Base-by-base conservation (phyloP, 2,797 vertebrate genomes). In the Pseudomugil gertrudae region DNA sequence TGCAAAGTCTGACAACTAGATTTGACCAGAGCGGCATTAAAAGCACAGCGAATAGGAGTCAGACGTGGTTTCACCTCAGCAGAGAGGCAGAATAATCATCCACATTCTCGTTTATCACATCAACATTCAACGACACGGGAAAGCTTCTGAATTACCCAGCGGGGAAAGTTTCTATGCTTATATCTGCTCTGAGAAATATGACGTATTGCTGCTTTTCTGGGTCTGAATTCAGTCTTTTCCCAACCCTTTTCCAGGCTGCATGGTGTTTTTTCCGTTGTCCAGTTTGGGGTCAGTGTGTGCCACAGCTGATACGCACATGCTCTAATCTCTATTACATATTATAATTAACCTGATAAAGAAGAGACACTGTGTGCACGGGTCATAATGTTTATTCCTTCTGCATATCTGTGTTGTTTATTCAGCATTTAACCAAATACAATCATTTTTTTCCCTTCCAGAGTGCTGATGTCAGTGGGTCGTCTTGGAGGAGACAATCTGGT, bases 401-500 rank as follows among this genome's bases (percentile, higher is more conserved):
- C 55, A 57, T 88, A 78, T 84, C 78, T 52, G 55, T 10, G 61
- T 55, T 80, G 74, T 84, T 87, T 81, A 76, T 60, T 50, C 45
- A 21, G 2, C 36, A 24, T 70, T 53, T 80, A 66, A 91, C 78
- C 56, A 61, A 67, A n/a, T n/a, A n/a, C n/a, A n/a, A 56, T 38
- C 11, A 7, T 58, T 38, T 74, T 7, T 76, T 72, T 66, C 64
- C 77, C 76, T 73, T 88, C 13, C 85, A 94, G 93, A 94, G 85
- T 94, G 93, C 86, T 94, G 91, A 94, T 89, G 84, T 79, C 75
- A 65, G 66, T 45, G 67, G 40, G 51, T 61, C 63, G 51, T 79
- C 81, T 67, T 81, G 78, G 74, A 59, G 76, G 85, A 86, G 87
- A 71, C 74, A 78, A 80, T 79, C 79, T 75, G 80, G 77, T 78